These are phyloP conservation scores for Lucilia sericata DNA, from an alignment of 1,140 invertebrate species.

Conservation along the genomic window DNA sequence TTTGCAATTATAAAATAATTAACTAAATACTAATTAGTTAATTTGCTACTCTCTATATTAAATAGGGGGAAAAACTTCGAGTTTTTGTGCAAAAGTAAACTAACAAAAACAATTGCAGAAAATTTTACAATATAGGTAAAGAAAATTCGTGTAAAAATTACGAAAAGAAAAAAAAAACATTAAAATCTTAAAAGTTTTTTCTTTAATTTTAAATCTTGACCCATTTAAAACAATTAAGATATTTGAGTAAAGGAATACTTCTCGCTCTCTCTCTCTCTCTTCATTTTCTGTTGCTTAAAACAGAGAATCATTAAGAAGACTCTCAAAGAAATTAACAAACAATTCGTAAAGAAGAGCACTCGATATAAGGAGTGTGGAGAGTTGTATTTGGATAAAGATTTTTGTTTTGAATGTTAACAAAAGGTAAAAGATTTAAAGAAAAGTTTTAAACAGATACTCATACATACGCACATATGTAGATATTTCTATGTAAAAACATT, in stretches of 20 bases:
- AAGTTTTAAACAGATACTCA: no score
- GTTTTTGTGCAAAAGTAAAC: not conserved
- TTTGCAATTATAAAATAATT: not conserved
- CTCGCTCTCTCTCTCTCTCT: no score
- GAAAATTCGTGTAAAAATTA: not conserved
- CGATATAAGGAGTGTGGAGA: no score
- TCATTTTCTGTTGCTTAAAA: not conserved
- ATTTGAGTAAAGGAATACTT: not conserved
- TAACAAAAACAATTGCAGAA: not conserved
- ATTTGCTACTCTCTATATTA: not conserved
- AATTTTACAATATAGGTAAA: no score
- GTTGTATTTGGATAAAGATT: no score
- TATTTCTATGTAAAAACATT: no score
- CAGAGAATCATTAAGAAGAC: not conserved
- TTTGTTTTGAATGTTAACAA: no score
- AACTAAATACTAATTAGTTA: conserved; percentile 2
- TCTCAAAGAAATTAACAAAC: conserved; percentile 19
- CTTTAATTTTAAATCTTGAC: not conserved
- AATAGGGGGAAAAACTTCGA: not conserved
- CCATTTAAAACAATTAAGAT: conserved; percentile 10
- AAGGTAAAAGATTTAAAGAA: no score
- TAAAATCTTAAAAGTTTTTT: not conserved
- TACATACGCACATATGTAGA: no score
- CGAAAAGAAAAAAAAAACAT: not conserved
- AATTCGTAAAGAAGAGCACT: no score